A percentile compares a stretch with the other conserved stretches of the same genome.
These are phyloP conservation scores for Drosophila atroscutellata DNA, from an alignment of 2,888 invertebrate genomes.

Conservation along the genomic window DNA sequence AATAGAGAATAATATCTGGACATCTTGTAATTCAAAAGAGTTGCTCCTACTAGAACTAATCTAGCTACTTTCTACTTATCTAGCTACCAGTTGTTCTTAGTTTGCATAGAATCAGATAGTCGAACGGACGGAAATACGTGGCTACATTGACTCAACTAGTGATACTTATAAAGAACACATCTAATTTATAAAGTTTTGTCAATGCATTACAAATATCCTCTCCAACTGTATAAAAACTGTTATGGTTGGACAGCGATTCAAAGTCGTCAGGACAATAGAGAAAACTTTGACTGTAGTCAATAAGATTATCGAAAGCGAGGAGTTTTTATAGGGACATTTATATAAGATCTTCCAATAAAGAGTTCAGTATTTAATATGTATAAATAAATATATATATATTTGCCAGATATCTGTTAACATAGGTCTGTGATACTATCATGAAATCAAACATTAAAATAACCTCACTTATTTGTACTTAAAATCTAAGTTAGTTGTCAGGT, in stretches of 20 bases:
- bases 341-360: neutral
- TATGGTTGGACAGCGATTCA: neutral
- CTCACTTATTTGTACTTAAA: neutral
- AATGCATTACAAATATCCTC: neutral
- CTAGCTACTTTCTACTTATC: neutral
- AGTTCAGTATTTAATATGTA: too few relatives aligned
- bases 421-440: neutral
- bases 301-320: neutral
- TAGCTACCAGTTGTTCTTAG: neutral
- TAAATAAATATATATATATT: neutral
- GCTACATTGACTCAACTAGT: neutral
- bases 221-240: neutral
- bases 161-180: neutral
- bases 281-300: neutral
- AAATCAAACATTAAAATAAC: neutral
- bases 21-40: neutral
- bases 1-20: neutral
- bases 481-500: neutral
- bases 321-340: neutral
- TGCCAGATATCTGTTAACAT: neutral
- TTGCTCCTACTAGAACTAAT: neutral
- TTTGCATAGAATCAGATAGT: neutral
- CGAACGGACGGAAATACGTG: neutral
- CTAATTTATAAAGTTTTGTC: neutral
- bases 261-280: neutral